These are phyloP conservation scores for Heliconius hortense DNA, from an alignment of 2,888 invertebrate genomes.

Conservation along the genomic window DNA sequence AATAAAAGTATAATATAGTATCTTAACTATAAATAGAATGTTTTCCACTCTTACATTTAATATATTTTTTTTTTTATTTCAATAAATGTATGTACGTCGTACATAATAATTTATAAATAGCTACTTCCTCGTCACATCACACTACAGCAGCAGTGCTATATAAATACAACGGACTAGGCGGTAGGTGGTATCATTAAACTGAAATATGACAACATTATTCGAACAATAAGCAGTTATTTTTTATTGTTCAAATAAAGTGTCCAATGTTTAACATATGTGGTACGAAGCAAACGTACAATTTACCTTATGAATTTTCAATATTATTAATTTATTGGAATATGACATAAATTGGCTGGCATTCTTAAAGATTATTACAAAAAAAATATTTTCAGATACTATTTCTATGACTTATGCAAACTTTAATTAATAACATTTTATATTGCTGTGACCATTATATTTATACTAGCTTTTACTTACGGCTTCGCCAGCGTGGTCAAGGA, in stretches of 20 bases:
- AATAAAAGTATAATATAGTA: too few species aligned
- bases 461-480: not conserved
- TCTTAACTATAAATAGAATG: too few species aligned
- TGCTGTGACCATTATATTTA: not conserved
- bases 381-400: not conserved
- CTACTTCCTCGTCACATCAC: not conserved
- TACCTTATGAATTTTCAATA: conserved; percentile 28
- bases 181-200: conserved; percentile 52
- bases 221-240: conserved; percentile 58
- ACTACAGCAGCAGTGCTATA: not conserved
- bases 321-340: conserved; percentile 21
- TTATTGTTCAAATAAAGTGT: conserved; percentile 49
- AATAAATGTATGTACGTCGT: not conserved
- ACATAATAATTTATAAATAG: not conserved
- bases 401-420: not conserved
- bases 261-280: conserved; percentile 39
- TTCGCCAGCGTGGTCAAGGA: not conserved
- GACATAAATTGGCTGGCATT: not conserved
- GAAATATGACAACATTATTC: conserved; percentile 51
- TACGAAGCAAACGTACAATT: conserved; percentile 26
- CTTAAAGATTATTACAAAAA: not conserved
- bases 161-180: conserved; percentile 36
- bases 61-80: not conserved
- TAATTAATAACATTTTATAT: not conserved
- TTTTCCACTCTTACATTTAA: not conserved